Base-by-base conservation (phyloP, 2,113 vertebrate species). In the Onychostoma macrolepis region DNA sequence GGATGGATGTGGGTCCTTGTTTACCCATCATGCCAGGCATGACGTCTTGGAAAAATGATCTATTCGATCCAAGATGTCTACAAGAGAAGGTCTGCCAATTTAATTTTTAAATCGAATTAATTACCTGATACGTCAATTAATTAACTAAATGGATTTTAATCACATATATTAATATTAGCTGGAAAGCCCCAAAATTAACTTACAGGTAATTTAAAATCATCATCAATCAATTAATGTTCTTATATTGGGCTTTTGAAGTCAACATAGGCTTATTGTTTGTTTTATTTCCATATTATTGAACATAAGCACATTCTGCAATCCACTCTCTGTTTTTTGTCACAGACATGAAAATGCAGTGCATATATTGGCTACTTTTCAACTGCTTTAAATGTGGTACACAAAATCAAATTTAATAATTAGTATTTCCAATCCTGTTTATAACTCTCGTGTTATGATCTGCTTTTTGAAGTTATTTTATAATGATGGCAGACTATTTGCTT, bases 1-100 rank as follows among this genome's bases (percentile, higher is more conserved):
- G 75, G 65, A 80, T 78, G 48, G 74, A 13, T 53, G 80, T 69
- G 41, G 75, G 33, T 45, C 24, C 33, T 24, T 67, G 80, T 65
- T 82, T 65, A 63, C 38, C 36, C 80, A 65, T 67, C 80, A 67
- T 65, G 58, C 36, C 24, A 30, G 2, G 3, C n/a, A 10, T 65
- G 56, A 45, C 8, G 24, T 30, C 56, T 69, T 21, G 15, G n/a
- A 50, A 53, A 77, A 30, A 76, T 8, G 0, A 24, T 48, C 43
- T 30, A 38, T 74, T 43, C 3, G 10, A 6, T 38, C 33, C 17
- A 17, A 36, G 19, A 71, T 15, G 26, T 30, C 3, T 72, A 21
- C 6, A 74, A 24, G 21, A 58, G 21, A 58, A 26, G 72, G 19
- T 75, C 10, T 75, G 71, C 19, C 9, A 41, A 8, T 36, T 36